phyloP scores from a whole-genome alignment of 2,888 invertebrate genomes.

The Nemotelus pantherinus region DNA sequence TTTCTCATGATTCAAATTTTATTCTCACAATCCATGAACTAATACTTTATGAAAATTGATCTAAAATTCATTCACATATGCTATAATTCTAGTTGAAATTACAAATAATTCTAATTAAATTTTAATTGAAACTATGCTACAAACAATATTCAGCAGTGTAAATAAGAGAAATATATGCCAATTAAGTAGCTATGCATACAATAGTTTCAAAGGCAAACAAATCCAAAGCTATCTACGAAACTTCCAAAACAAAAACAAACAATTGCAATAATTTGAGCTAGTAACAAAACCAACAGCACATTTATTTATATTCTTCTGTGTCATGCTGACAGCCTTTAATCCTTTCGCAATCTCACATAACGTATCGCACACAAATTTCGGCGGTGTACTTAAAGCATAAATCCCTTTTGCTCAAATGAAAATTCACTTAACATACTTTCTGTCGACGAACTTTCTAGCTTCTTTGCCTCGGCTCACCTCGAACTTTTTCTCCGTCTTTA shows the following conservation, averaged over 20 bases:
- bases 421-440: constrained; percentile 38
- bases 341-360: background rate
- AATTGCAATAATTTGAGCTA: background rate
- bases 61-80: too few species aligned
- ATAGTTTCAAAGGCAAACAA: too few species aligned
- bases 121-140: too few species aligned
- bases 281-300: background rate
- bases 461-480: background rate
- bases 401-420: constrained; percentile 30
- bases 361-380: background rate
- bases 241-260: background rate
- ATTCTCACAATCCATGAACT: too few species aligned
- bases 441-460: constrained; percentile 15
- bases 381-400: constrained; percentile 7
- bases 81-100: too few species aligned
- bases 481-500: background rate
- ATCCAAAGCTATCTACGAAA: too few species aligned
- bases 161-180: too few species aligned
- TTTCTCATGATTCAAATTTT: too few species aligned
- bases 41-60: too few species aligned
- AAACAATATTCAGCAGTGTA: too few species aligned
- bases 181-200: too few species aligned
- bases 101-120: too few species aligned
- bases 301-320: background rate
- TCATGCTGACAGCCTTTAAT: background rate